Base-by-base conservation (phyloP, 1,140 invertebrate genomes). In the Penaeus chinensis region DNA sequence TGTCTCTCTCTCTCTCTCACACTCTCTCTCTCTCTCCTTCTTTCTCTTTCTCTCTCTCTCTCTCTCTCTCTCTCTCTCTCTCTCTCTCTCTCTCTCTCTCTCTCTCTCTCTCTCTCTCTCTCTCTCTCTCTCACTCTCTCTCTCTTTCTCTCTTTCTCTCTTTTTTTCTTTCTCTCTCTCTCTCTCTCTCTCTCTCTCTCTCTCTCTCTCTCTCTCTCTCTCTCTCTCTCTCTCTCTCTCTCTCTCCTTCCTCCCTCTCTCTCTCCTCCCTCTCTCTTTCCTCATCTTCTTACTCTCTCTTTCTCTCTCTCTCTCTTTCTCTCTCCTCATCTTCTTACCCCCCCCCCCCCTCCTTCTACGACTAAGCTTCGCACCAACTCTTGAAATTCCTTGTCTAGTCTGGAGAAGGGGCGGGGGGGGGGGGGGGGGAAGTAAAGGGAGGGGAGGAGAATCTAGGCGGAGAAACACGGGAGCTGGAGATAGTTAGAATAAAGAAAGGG, bases 161-260 rank as follows among this genome's bases (percentile, higher is more conserved):
- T 74, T 2, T 74, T 2, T n/a, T 22, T 32, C 18, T n/a, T 3
- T 20, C 20, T 37, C 20, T 37, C 27, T 24, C 22, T 82, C 62
- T 24, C n/a, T 24, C 79, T 82, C 7, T 82, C 60, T 47, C 79
- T 11, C 37, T 82, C 62, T 42, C 24, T n/a, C 63, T 27, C 62
- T 82, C 27, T 47, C 19, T 79, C 77, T 79, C 77, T 79, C 42
- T 61, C 77, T 79, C 42, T 79, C 42, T 54, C 42, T 79, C 42
- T 61, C 77, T 60, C 77, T 79, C 77, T 79, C 42, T 79, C 77
- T 79, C 77, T 79, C 77, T 79, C 77, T 79, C 77, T 47, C 77
- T 54, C 42, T 79, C 77, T 79, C 76, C 20, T 18, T 78, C n/a
- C 8, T 2, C 42, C n/a, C 42, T 32, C 42, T 18, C 42, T 42